These are phyloP conservation scores for Caenorhabditis wallacei DNA, from an alignment of 2,888 invertebrate species.

Conservation along the genomic window DNA sequence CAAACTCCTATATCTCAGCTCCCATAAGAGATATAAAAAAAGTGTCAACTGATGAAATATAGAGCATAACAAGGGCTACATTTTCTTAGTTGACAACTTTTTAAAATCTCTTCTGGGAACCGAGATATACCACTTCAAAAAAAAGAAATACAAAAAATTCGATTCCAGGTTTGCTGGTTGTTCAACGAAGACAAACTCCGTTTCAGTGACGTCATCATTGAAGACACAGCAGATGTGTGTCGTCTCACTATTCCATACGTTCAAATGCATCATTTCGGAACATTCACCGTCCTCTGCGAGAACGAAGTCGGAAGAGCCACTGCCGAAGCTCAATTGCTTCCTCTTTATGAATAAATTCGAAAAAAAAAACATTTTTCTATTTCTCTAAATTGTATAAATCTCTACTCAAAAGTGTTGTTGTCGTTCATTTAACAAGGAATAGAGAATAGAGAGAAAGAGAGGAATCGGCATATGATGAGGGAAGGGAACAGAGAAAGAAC, in stretches of 20 bases:
- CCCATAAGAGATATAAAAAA: no score
- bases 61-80: no score
- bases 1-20: no score
- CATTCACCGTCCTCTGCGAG: constrained; percentile 76
- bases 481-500: constrained; percentile 9
- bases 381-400: constrained; percentile 27
- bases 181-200: constrained; percentile 82
- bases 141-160: no score
- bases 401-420: constrained; percentile 20
- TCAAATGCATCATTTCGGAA: constrained; percentile 80
- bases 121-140: no score
- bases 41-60: no score
- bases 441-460: background rate
- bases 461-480: constrained; percentile 23
- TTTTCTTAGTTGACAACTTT: no score
- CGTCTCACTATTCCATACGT: constrained; percentile 82
- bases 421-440: constrained; percentile 58
- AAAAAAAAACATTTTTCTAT: background rate
- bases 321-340: constrained; percentile 71
- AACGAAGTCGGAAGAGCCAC: constrained; percentile 76
- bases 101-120: no score
- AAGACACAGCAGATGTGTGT: constrained; percentile 82
- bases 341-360: constrained; percentile 67
- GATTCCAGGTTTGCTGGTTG: constrained; percentile 82
- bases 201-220: constrained; percentile 79